phyloP scores from a whole-genome alignment of 2,888 invertebrate species.

The Ectropis crepuscularia region DNA sequence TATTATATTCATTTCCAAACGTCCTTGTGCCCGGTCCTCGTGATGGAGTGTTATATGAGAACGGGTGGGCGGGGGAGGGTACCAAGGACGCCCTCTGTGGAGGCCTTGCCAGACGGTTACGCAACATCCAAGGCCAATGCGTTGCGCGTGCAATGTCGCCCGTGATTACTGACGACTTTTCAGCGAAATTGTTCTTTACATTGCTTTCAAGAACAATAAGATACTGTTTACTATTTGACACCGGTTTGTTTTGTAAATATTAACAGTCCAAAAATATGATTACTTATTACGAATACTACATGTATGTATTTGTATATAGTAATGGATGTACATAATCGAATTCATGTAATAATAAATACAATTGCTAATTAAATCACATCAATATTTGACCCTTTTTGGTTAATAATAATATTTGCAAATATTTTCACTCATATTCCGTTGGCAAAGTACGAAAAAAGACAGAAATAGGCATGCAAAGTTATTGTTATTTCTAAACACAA shows the following conservation, averaged over 20 bases:
- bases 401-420: too few relatives aligned
- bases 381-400: too few relatives aligned
- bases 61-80: conserved; percentile 42
- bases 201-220: neutral
- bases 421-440: too few relatives aligned
- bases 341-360: too few relatives aligned
- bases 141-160: conserved; percentile 50
- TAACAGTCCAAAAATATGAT: too few relatives aligned
- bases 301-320: too few relatives aligned
- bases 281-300: too few relatives aligned
- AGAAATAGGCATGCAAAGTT: neutral
- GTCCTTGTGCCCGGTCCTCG: conserved; percentile 56
- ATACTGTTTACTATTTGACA: too few relatives aligned
- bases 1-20: conserved; percentile 60
- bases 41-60: conserved; percentile 43
- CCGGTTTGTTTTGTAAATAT: too few relatives aligned
- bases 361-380: too few relatives aligned
- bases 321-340: too few relatives aligned
- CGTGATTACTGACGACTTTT: conserved; percentile 3
- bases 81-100: conserved; percentile 57
- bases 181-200: conserved; percentile 8
- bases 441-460: too few relatives aligned
- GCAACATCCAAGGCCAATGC: conserved; percentile 67
- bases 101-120: conserved; percentile 72
- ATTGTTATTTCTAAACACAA: conserved; percentile 12